Evolutionary conservation across 2,888 invertebrate species (phyloP), one percentile per base, ranked within the genome.

Genomic region (Micropterix aruncella): DNA sequence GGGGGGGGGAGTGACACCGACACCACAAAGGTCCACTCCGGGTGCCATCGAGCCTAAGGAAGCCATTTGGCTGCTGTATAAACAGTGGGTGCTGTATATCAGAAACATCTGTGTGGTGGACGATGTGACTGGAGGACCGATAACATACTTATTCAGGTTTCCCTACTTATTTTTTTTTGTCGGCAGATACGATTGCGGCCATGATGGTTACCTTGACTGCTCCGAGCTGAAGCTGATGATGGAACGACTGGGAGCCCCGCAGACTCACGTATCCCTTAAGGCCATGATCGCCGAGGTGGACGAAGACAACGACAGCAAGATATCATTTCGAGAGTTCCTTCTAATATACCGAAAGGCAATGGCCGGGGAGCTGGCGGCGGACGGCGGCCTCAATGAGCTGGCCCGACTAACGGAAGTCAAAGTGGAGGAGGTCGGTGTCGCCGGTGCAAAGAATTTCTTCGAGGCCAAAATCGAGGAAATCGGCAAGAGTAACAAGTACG

Each of bases 381-480:
- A 90, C 58, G 91, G 91, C 12, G 94, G 93, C 1, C 70, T 96
- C 44, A 82, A 80, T 49, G 85, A 91, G 50, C 65, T 95, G 54
- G 94, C 93, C 5, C 75, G 82, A 51, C 68, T 94, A 19, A 87
- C 90, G 3, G 94, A 94, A 67, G 86, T 95, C 47, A 84, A 92
- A 58, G 94, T 95, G 0, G 90, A 92, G 51, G 84, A 91, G 70
- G 92, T 92, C 16, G 95, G 95, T 1, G 95, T 95, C 0, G 85
- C 83, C 51, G 95, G 93, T 12, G 95, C 95, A 27, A 94, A 94
- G 61, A 83, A 85, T 58, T 95, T 95, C 71, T 95, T 95, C 58
- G 92, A 94, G 70, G 91, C 93, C 0, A 95, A 95, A 81, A 94
- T 95, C 55, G 87, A 87, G 57, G 85, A 91, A 57, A 76, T 91